Evolutionary conservation across 2,888 invertebrate genomes (phyloP).

Genomic region (Lumbricus terrestris): DNA sequence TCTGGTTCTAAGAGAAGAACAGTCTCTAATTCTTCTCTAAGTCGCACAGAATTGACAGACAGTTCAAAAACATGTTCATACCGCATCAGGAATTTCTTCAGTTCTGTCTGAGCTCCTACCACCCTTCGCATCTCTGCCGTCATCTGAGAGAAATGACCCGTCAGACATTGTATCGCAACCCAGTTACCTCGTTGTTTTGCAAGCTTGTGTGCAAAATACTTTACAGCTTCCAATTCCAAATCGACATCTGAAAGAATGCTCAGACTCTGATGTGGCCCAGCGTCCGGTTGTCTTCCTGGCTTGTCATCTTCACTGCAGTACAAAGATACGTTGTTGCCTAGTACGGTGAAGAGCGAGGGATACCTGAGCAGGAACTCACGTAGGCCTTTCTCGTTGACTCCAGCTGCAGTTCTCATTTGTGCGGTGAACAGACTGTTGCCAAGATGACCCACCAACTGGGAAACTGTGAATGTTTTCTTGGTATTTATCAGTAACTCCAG

Average conservation of each 20-base stretch:
- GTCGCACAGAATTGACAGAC: slow-evolving; percentile 55
- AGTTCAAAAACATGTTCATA: slow-evolving; percentile 60
- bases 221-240: slow-evolving; percentile 86
- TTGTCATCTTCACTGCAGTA: slow-evolving; percentile 34
- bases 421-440: slow-evolving; percentile 98
- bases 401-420: slow-evolving; percentile 75
- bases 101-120: slow-evolving; percentile 59
- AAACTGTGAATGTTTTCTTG: slow-evolving; percentile 83
- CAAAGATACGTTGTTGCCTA: slow-evolving; percentile 62
- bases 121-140: slow-evolving; percentile 60
- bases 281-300: slow-evolving; percentile 23
- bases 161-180: slow-evolving; percentile 91
- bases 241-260: slow-evolving; percentile 50
- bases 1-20: slow-evolving; percentile 24
- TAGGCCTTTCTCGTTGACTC: slow-evolving; percentile 89
- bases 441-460: slow-evolving; percentile 97
- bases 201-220: slow-evolving; percentile 93
- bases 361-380: slow-evolving; percentile 95
- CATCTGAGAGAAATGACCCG: slow-evolving; percentile 94
- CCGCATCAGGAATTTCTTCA: slow-evolving; percentile 54
- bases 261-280: slow-evolving; percentile 13
- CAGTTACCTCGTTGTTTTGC: slow-evolving; percentile 91
- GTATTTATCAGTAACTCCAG: slow-evolving; percentile 95
- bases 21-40: slow-evolving; percentile 46
- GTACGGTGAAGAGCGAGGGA: slow-evolving; percentile 90